Conservation (phyloP, 2,797 vertebrate species). For the Forpus xanthops region DNA sequence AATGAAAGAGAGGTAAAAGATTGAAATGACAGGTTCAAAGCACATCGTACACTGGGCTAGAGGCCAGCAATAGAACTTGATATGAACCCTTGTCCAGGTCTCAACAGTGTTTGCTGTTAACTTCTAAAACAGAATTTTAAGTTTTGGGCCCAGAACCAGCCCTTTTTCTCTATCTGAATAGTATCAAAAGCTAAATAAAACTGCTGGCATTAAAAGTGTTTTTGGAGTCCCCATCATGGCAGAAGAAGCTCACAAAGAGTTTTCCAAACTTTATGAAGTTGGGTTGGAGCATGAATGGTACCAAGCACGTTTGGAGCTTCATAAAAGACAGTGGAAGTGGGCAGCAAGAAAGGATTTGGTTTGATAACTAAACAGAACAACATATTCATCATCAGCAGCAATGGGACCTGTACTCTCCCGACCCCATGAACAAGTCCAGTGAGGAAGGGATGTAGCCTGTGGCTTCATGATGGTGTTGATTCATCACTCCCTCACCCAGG, state of each 20-base stretch:
- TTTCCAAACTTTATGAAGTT: background rate
- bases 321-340: background rate
- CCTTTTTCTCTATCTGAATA: background rate
- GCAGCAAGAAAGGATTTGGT: background rate
- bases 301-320: background rate
- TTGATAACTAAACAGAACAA: background rate
- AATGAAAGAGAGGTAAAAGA: background rate
- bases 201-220: background rate
- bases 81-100: background rate
- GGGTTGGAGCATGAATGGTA: accelerated
- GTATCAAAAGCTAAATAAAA: background rate
- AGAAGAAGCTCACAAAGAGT: background rate
- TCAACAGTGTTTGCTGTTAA: background rate
- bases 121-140: background rate
- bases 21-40: background rate
- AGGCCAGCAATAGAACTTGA: background rate
- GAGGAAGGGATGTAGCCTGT: background rate
- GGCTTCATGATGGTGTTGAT: background rate
- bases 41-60: background rate
- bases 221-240: background rate
- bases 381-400: background rate
- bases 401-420: background rate
- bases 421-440: background rate
- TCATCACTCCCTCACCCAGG: background rate
- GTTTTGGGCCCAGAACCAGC: background rate